Evolutionary conservation across 2,113 vertebrate genomes (phyloP), one percentile per base, ranked within the genome.

Genomic region (Odocoileus virginianus): DNA sequence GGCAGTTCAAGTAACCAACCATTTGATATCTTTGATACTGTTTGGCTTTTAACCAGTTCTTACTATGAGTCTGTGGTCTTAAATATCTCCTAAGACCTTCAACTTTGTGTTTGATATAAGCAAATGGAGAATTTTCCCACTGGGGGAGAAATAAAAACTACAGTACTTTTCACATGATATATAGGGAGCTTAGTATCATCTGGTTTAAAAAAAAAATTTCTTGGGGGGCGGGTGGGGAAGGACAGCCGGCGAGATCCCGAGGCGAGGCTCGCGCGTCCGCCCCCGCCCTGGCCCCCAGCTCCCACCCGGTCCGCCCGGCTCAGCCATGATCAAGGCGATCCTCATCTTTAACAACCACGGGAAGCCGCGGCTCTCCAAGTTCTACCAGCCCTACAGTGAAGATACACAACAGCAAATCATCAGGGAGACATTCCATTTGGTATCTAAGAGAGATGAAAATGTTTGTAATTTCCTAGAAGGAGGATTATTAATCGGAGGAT

Each of bases 271-370:
- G 89, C 84, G 89, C 45, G 74, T 91, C 95, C 61, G 95, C 95
- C 83, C 86, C 95, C 93, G 74, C 87, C 95, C 92, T 23, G 95
- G 95, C 71, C 92, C 47, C 81, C 33, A n/a, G 94, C 52, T 61
- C 95, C 94, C 74, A 81, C 91, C 58, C n/a, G 45, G 86, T 54
- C 43, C 6, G 92, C 71, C 60, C 95, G 67, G 94, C 78, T 95
- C 97, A 99, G 98, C 98, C 99, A 99, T 99, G 99, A 99, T 99
- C 89, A 99, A 99, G 99, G 99, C 99, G 85, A 99, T 99, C 97
- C 99, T 99, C 92, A 99, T 99, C 98, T 99, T 99, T 99, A 99
- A 99, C 98, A 99, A 99, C 98, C 99, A 99, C 97, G 99, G 99
- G 81, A 99, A 99, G 99, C 99, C 99, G 27, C 99, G 99, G 98